Base-by-base conservation (phyloP, 2,797 vertebrate species). In the Anguilla marmorata region DNA sequence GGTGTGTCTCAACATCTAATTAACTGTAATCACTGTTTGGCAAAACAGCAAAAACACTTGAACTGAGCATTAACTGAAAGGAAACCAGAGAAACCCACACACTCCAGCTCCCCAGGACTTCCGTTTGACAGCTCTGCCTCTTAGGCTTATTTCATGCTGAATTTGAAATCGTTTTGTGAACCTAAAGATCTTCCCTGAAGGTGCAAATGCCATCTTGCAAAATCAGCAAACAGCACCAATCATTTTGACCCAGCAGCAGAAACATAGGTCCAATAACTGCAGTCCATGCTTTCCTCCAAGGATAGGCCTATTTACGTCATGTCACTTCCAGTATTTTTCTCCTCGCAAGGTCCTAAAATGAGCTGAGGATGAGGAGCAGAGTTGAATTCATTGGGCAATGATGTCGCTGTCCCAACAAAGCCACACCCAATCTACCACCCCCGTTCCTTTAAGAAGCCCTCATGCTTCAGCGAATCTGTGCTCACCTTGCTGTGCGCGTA, bases 401-500 rank as follows among this genome's bases (percentile, higher is more conserved):
- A 21, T 19, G n/a, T 86, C 45, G 14, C 21, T 27, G 21, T 86
- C 24, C 63, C n/a, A 30, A 27, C 45, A 84, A 84, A 84, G 3
- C 82, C 5, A 54, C 56, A 30, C 16, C 48, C 5, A 27, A 33
- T 3, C 58, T 74, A 30, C n/a, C n/a, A 24, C 37, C 1, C 1
- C 33, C 6, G 3, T 37, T 16, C 27, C 69, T 37, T 19, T 30
- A 30, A 74, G 69, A 21, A 12, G 11, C 30, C 45, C 16, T 21
- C 76, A 6, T 80, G 76, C 4, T 21, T 80, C 33, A 80, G 76
- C 19, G 37, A 21, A 1, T 19, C 16, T 45, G 3, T 27, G 11
- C 16, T 69, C 89, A 97, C 98, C 98, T 99, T 99, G 95, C 98
- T 99, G 94, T 99, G 98, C 0, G 98, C 98, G 0, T 99, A 99